A percentile compares a stretch with the other conserved stretches of the same genome.
Evolutionary conservation across 2,113 vertebrate genomes (phyloP).

Genomic region (Menidia beryllina): DNA sequence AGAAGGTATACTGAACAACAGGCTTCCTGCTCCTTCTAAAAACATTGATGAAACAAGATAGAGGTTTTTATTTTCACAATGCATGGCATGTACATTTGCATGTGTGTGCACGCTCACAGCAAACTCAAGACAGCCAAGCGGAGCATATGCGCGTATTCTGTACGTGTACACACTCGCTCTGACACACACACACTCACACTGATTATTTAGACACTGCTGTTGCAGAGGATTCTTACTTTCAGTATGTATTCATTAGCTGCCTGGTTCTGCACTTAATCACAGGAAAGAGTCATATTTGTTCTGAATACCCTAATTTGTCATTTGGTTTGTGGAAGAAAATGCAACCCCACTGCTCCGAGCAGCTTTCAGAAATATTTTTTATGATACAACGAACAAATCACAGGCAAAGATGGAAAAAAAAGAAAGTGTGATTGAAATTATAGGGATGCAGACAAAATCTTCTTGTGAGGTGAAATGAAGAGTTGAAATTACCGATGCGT

Average conservation of each 20-base stretch:
- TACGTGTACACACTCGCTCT: slow-evolving; percentile 47
- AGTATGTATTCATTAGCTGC: slow-evolving; percentile 81
- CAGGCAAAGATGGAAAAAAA: slow-evolving; percentile 41
- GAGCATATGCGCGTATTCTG: slow-evolving; percentile 40
- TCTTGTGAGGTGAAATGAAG: slow-evolving; percentile 51
- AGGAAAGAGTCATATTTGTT: slow-evolving; percentile 78
- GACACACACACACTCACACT: slow-evolving; percentile 55
- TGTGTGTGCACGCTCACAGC: slow-evolving; percentile 42
- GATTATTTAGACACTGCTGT: slow-evolving; percentile 66
- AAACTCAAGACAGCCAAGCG: slow-evolving; percentile 53
- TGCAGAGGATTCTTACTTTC: slow-evolving; percentile 67
- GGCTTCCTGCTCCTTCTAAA: slow-evolving; percentile 45
- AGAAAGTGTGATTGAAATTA: slow-evolving; percentile 49
- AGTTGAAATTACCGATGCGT: slow-evolving; percentile 56
- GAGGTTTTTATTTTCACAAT: slow-evolving; percentile 48
- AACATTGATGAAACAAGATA: slow-evolving; percentile 64
- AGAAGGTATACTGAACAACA: slow-evolving; percentile 63
- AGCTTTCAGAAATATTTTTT: slow-evolving; percentile 64
- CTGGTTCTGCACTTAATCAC: slow-evolving; percentile 79
- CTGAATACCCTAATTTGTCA: slow-evolving; percentile 81
- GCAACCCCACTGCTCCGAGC: slow-evolving; percentile 50
- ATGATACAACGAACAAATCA: slow-evolving; percentile 33
- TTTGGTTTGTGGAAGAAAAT: slow-evolving; percentile 75
- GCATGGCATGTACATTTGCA: slow-evolving; percentile 48
- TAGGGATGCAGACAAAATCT: slow-evolving; percentile 53